Evolutionary conservation across 2,113 vertebrate genomes (phyloP).

Genomic region (Bubalus kerabau): DNA sequence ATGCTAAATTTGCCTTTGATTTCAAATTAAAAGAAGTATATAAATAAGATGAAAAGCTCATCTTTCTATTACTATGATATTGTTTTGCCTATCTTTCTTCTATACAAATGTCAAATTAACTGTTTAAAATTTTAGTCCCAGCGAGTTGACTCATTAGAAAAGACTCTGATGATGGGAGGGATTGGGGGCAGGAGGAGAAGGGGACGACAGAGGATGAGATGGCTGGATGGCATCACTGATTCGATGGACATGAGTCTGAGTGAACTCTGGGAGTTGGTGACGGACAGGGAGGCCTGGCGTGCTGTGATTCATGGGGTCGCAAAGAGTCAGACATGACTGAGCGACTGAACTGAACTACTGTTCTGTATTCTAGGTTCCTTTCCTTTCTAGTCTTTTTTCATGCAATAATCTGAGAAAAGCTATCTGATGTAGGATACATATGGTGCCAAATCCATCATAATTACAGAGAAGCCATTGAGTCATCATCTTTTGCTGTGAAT

Average conservation of each 20-base stretch:
- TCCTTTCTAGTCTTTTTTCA: neutral
- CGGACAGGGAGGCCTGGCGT: no score
- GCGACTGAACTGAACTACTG: neutral
- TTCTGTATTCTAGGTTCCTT: neutral
- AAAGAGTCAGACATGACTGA: no score
- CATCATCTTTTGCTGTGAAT: neutral
- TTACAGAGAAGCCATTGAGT: neutral
- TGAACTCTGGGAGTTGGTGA: no score
- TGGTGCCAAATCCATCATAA: neutral
- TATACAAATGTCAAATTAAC: neutral
- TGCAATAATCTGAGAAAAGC: neutral
- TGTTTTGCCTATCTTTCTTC: neutral
- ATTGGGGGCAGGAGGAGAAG: no score
- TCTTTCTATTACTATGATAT: neutral
- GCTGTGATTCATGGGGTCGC: no score
- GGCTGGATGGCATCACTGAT: no score
- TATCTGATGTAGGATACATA: neutral
- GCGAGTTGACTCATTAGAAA: no score
- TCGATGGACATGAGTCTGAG: no score
- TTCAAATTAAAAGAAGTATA: neutral
- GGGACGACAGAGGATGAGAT: no score
- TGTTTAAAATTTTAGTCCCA: neutral
- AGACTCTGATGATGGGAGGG: no score
- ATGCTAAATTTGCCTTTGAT: neutral
- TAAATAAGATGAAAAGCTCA: neutral